A percentile compares a stretch with the other conserved stretches of the same genome.
Conservation (phyloP, 2,113 vertebrate species). For the Gavia stellata region DNA sequence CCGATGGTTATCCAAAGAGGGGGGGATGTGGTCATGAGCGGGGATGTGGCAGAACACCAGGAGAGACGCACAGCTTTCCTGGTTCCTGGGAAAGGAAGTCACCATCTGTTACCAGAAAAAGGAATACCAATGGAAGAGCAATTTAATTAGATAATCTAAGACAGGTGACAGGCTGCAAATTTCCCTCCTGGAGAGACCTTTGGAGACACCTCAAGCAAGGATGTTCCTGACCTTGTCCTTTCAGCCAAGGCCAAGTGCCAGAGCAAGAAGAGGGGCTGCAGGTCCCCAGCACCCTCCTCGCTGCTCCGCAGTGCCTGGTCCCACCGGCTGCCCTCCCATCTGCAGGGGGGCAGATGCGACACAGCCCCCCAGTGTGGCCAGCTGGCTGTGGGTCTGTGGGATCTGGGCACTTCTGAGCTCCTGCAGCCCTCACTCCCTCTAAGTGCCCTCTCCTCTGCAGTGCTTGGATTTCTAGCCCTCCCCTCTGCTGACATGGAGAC, state of each 20-base stretch:
- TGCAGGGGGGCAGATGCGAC: neutral
- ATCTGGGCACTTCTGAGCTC: neutral
- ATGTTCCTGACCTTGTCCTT: neutral
- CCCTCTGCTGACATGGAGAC: neutral
- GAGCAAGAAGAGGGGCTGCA: neutral
- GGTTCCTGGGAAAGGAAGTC: neutral
- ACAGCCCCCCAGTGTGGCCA: rapidly evolving
- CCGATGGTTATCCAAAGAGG: neutral
- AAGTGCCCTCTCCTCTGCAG: neutral
- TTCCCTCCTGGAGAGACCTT: neutral
- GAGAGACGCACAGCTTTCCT: neutral
- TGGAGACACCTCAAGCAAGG: neutral
- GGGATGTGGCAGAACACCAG: neutral
- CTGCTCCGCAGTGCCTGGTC: neutral
- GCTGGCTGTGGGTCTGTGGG: neutral
- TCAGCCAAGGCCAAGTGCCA: neutral
- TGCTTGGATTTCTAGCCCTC: neutral
- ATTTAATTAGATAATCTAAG: neutral
- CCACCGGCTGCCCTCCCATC: neutral
- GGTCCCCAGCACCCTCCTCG: neutral
- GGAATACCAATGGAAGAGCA: neutral
- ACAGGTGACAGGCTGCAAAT: neutral
- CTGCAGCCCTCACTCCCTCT: neutral
- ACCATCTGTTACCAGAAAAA: slow-evolving; percentile 5
- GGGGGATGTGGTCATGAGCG: neutral